Evolutionary conservation across 2,113 vertebrate genomes (phyloP), one percentile per base, ranked within the genome.

Genomic region (Polypterus senegalus): DNA sequence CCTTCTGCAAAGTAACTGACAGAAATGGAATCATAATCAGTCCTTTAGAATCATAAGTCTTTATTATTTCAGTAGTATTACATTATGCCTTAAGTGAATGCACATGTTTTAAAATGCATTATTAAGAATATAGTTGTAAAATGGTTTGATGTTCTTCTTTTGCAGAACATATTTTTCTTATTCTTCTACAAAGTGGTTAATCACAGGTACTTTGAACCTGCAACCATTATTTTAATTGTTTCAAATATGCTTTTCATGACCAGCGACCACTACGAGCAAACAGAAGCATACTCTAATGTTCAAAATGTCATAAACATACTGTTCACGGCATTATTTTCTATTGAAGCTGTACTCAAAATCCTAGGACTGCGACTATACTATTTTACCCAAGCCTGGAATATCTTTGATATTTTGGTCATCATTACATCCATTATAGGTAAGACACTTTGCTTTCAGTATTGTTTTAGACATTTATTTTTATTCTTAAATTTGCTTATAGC

Each of bases 341-440:
- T 60, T 47, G 63, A 65, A 61, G 58, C 63, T 46, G 58, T 55
- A 47, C 44, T 65, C 47, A 65, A 65, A 54, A 45, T 65, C 46
- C 49, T 60, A 46, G 63, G 63, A 10, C 57, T 58, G 47, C 63
- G 63, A 53, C 57, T 60, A 47, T 61, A 65, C 57, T 65, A 65
- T 46, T 65, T 60, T 49, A 59, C 57, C 48, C 63, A 59, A 11
- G 48, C 63, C 11, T 65, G 63, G 63, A 61, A 65, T 61, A 53
- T 65, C 58, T 65, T 65, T 65, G 63, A 65, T 61, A 58, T 65
- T 60, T 45, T 65, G 54, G 63, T 65, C 7, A 58, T 65, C 11
- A 46, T 47, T 48, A 47, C 60, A 47, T 65, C 63, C 63, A n/a
- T 65, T 54, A 10, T 54, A 60, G 63, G 63, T 65, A 65, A 59